Conservation (phyloP, 2,797 vertebrate species). For the Enteromius fasciolatus region DNA sequence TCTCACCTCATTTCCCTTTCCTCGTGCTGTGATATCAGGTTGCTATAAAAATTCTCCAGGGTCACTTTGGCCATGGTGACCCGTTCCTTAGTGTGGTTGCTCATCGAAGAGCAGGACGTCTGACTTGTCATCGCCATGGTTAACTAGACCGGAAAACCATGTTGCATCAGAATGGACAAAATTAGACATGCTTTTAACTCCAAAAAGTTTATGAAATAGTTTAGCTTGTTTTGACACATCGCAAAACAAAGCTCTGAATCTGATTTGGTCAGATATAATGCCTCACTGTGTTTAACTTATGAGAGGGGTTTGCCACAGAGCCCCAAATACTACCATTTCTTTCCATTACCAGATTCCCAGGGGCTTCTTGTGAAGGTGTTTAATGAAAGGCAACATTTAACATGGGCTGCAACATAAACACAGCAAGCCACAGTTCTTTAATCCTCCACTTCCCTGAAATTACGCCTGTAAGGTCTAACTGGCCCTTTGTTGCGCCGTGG, state of each 20-base stretch:
- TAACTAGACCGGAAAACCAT: conserved; percentile 54
- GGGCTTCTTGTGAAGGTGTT: neutral
- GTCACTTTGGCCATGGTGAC: conserved; percentile 99
- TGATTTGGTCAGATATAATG: neutral
- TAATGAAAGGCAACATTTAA: conserved; percentile 22
- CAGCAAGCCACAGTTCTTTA: neutral
- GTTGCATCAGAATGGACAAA: neutral
- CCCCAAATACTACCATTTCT: neutral
- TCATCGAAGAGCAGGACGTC: conserved; percentile 93
- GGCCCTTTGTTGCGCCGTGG: neutral
- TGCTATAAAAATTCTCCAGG: conserved; percentile 97
- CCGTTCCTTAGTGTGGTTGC: conserved; percentile 97
- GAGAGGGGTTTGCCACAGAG: neutral
- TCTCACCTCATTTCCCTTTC: conserved; percentile 95
- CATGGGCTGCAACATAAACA: neutral
- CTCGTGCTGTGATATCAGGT: conserved; percentile 95
- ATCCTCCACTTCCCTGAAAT: neutral
- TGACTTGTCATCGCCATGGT: conserved; percentile 98
- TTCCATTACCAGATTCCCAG: neutral
- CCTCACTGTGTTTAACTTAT: neutral
- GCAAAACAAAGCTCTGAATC: neutral
- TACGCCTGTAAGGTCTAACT: conserved; percentile 20
- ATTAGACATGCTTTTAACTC: neutral
- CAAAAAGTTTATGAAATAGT: neutral
- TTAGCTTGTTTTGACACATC: neutral